phyloP scores from a whole-genome alignment of 2,113 vertebrate species.

The Heterochromis multidens region DNA sequence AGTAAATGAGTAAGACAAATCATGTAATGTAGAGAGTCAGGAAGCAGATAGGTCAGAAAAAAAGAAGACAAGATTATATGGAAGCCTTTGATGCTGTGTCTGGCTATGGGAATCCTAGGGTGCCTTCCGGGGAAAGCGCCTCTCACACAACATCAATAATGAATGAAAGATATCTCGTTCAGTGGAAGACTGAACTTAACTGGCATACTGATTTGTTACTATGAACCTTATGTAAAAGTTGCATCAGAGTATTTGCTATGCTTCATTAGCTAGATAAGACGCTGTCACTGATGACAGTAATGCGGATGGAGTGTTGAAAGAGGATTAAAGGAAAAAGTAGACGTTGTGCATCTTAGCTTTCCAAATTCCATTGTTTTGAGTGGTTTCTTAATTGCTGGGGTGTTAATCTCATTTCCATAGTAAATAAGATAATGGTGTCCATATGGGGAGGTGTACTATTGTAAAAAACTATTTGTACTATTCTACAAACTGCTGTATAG shows the following conservation, averaged over 20 bases:
- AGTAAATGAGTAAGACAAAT: constrained; percentile 53
- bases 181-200: constrained; percentile 68
- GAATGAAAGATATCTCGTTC: constrained; percentile 80
- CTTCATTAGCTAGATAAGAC: constrained; percentile 50
- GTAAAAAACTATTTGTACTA: not conserved
- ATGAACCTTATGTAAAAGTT: constrained; percentile 68
- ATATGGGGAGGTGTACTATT: not conserved
- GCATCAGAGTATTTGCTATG: constrained; percentile 63
- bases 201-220: constrained; percentile 75
- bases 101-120: constrained; percentile 70
- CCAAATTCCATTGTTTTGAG: not conserved
- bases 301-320: not conserved
- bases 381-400: not conserved
- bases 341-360: not conserved
- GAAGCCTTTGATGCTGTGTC: constrained; percentile 71
- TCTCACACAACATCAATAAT: constrained; percentile 80
- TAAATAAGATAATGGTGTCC: not conserved
- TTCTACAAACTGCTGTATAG: not conserved
- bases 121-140: constrained; percentile 72
- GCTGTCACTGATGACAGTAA: not conserved
- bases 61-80: constrained; percentile 69
- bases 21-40: constrained; percentile 51
- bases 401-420: not conserved
- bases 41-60: constrained; percentile 53
- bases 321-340: not conserved